These are phyloP conservation scores for Epirrita christyi DNA, from an alignment of 2,888 invertebrate species.

Conservation along the genomic window DNA sequence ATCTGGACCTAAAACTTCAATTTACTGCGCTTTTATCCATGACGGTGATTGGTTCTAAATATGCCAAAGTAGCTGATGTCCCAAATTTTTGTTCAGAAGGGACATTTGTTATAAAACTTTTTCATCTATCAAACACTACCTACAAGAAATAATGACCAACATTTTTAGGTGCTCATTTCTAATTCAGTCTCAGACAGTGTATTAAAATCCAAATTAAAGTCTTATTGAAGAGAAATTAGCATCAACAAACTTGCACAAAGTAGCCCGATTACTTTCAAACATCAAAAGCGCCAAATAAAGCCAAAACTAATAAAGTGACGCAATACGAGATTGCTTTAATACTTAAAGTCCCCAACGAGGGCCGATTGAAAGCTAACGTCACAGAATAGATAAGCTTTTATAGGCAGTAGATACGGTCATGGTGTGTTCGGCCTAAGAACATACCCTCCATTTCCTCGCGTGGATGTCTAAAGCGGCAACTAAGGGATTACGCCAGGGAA, in stretches of 20 bases:
- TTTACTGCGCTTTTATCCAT: too few relatives aligned
- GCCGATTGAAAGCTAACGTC: slow-evolving; percentile 64
- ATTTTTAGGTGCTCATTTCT: too few relatives aligned
- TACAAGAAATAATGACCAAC: too few relatives aligned
- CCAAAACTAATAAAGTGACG: slow-evolving; percentile 79
- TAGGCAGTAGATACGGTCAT: neutral
- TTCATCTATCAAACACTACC: too few relatives aligned
- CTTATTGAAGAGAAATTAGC: slow-evolving; percentile 43
- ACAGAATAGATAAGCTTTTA: slow-evolving; percentile 7
- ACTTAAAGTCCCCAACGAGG: slow-evolving; percentile 72
- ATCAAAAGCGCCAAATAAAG: slow-evolving; percentile 79
- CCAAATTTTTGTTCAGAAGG: too few relatives aligned
- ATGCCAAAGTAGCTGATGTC: too few relatives aligned
- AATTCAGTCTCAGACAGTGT: neutral
- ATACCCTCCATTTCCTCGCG: too few relatives aligned
- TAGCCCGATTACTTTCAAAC: slow-evolving; percentile 69
- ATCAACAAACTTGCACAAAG: slow-evolving; percentile 55
- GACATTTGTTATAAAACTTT: too few relatives aligned
- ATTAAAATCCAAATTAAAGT: slow-evolving; percentile 23
- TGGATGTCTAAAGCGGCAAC: too few relatives aligned
- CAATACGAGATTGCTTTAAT: slow-evolving; percentile 80
- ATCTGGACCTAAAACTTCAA: too few relatives aligned
- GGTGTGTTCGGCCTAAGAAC: neutral
- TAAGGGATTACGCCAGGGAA: too few relatives aligned
- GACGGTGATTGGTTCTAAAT: too few relatives aligned